Conservation (phyloP, 2,888 invertebrate species). For the Tipula unca region DNA sequence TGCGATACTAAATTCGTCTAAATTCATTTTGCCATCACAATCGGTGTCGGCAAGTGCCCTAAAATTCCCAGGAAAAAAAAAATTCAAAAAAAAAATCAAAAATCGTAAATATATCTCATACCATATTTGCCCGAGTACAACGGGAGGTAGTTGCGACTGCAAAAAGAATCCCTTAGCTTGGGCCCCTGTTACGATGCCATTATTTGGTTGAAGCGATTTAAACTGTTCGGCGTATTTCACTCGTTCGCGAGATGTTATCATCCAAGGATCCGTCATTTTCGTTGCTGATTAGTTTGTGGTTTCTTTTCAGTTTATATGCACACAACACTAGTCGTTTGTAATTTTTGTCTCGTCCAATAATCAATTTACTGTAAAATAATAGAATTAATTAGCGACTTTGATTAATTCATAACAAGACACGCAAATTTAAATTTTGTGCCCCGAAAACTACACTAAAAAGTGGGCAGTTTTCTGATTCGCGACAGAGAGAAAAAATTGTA, state of each 20-base stretch:
- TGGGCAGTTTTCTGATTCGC: neutral
- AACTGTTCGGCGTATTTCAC: constrained; percentile 88
- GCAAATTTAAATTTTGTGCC: neutral
- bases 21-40: constrained; percentile 92
- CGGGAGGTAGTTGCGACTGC: constrained; percentile 83
- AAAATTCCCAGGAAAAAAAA: constrained; percentile 51
- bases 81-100: constrained; percentile 23
- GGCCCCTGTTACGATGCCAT: constrained; percentile 82
- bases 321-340: neutral
- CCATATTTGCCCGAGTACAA: constrained; percentile 92
- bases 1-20: constrained; percentile 95
- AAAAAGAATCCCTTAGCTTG: constrained; percentile 91
- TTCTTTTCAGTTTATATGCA: neutral
- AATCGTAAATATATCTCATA: constrained; percentile 37
- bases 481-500: neutral
- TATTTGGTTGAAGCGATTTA: constrained; percentile 72
- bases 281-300: neutral
- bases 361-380: neutral
- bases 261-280: constrained; percentile 63
- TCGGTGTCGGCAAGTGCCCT: constrained; percentile 90
- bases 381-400: neutral
- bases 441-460: neutral
- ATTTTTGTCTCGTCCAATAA: neutral
- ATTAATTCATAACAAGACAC: neutral
- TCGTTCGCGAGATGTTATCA: constrained; percentile 78